Evolutionary conservation across 2,888 invertebrate species (phyloP).

Genomic region (Hoplodrina ambigua): DNA sequence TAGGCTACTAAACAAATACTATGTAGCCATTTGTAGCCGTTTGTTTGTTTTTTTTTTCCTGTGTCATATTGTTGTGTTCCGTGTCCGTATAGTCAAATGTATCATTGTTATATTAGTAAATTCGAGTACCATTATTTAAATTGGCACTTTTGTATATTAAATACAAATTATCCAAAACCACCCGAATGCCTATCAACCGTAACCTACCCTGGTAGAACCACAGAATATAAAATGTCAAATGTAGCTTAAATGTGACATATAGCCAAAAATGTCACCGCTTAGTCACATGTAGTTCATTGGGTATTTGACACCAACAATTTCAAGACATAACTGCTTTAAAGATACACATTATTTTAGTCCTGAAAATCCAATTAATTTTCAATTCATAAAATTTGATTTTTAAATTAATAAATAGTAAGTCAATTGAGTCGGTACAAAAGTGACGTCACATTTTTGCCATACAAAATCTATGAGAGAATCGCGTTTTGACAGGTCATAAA

Average conservation of each 20-base stretch:
- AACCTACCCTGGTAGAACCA: slow-evolving; percentile 60
- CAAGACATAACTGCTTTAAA: too few relatives aligned
- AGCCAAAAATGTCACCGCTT: slow-evolving; percentile 1
- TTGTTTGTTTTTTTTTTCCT: slow-evolving; percentile 19
- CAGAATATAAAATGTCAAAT: slow-evolving; percentile 21
- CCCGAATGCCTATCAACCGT: slow-evolving; percentile 48
- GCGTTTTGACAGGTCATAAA: too few relatives aligned
- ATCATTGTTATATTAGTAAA: slow-evolving; percentile 61
- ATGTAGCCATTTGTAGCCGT: slow-evolving; percentile 18
- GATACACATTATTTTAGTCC: too few relatives aligned
- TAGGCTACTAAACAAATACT: slow-evolving; percentile 41
- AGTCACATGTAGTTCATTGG: too few relatives aligned
- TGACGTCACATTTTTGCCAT: too few relatives aligned
- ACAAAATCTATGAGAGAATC: too few relatives aligned
- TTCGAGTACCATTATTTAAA: slow-evolving; percentile 62
- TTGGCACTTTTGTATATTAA: slow-evolving; percentile 63
- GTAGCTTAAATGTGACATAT: slow-evolving; percentile 4
- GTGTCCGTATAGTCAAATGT: slow-evolving; percentile 39
- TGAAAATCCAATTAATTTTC: too few relatives aligned
- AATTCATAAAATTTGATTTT: too few relatives aligned
- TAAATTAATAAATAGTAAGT: too few relatives aligned
- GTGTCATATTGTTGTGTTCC: slow-evolving; percentile 16
- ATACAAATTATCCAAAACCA: slow-evolving; percentile 57
- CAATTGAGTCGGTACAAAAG: too few relatives aligned
- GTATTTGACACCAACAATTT: too few relatives aligned